Conservation (phyloP, 2,797 vertebrate species). For the Euphonia xanthogaster region DNA sequence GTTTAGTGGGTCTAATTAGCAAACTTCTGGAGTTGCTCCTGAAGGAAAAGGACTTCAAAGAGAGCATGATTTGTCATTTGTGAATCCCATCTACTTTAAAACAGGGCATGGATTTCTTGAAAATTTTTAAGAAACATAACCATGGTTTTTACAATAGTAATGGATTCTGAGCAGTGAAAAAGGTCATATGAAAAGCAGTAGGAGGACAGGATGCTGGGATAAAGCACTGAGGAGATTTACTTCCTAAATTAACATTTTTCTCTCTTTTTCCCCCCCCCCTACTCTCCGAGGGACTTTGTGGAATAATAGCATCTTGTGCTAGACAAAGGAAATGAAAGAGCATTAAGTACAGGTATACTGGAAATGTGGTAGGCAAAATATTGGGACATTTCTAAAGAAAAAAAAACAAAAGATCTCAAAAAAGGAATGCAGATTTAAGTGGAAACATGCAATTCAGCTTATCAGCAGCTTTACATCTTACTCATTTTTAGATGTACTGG, state of each 20-base stretch:
- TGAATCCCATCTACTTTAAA: neutral
- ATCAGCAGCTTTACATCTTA: slow-evolving; percentile 42
- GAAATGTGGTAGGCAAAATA: neutral
- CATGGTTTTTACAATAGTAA: neutral
- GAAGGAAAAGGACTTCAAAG: neutral
- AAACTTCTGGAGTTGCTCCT: neutral
- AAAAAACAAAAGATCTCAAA: neutral
- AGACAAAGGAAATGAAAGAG: slow-evolving; percentile 35
- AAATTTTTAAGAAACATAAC: neutral
- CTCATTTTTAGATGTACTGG: slow-evolving; percentile 6
- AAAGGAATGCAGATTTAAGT: slow-evolving; percentile 54
- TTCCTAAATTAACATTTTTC: slow-evolving; percentile 32
- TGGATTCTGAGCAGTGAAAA: slow-evolving; percentile 20
- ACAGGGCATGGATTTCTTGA: neutral
- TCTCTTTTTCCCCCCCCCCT: neutral
- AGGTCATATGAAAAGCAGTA: slow-evolving; percentile 35
- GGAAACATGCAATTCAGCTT: slow-evolving; percentile 48
- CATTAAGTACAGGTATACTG: slow-evolving; percentile 4
- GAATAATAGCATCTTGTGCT: neutral
- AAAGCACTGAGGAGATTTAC: slow-evolving; percentile 35
- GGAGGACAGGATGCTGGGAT: slow-evolving; percentile 41
- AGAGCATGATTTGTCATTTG: neutral
- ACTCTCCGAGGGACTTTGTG: neutral
- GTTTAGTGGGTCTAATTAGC: neutral
- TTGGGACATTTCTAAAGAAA: neutral